Percentiles rank a stretch among this genome's conserved stretches.
These are phyloP conservation scores for Channa argus DNA, from an alignment of 2,113 vertebrate species.

Conservation along the genomic window DNA sequence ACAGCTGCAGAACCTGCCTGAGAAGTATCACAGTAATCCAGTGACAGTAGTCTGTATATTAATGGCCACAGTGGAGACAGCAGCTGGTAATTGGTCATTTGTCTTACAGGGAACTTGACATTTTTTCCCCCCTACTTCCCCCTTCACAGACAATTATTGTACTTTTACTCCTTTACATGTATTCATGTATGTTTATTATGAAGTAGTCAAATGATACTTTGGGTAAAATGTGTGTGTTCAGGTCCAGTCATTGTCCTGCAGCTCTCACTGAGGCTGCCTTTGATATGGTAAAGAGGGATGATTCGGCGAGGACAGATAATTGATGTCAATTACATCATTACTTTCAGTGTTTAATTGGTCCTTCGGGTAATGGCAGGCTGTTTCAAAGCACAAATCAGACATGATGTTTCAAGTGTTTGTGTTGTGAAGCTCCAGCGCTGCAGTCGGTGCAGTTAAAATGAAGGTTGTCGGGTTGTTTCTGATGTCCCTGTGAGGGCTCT, in stretches of 20 bases:
- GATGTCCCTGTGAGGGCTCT: too few species aligned
- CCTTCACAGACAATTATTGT: too few species aligned
- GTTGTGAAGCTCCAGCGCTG: background rate
- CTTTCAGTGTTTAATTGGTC: constrained; percentile 27
- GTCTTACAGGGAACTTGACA: too few species aligned
- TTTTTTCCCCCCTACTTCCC: too few species aligned
- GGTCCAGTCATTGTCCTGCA: background rate
- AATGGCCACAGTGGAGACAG: too few species aligned
- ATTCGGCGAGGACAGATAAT: background rate
- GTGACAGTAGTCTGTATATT: too few species aligned
- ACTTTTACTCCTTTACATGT: too few species aligned
- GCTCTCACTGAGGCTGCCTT: constrained; percentile 17
- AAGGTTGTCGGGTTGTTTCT: background rate
- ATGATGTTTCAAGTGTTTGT: background rate
- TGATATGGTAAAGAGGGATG: constrained; percentile 49
- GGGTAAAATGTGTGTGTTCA: background rate
- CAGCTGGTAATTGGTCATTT: too few species aligned
- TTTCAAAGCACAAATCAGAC: background rate
- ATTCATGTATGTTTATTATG: background rate
- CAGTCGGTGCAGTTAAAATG: too few species aligned
- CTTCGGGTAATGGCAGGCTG: constrained; percentile 32
- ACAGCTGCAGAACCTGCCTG: too few species aligned
- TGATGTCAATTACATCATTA: constrained; percentile 44
- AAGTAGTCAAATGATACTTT: constrained; percentile 1
- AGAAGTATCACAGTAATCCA: too few species aligned